Evolutionary conservation across 2,797 vertebrate genomes (phyloP).

Genomic region (Odontamblyopus rebecca): DNA sequence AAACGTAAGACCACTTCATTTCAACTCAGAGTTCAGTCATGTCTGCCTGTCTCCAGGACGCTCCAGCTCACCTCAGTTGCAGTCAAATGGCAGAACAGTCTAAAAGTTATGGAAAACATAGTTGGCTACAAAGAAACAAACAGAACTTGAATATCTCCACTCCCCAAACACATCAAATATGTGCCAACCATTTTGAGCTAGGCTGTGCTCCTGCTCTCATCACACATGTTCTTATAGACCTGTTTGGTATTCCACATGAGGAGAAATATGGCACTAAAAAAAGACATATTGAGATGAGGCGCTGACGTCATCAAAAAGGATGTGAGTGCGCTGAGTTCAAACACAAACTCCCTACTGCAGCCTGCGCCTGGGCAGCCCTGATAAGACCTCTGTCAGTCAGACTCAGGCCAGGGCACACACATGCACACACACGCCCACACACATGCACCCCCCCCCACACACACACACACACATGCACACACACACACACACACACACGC

Average conservation of each 20-base stretch:
- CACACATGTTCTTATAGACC: background rate
- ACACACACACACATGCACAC: background rate
- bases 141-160: background rate
- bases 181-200: background rate
- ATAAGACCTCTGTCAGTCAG: background rate
- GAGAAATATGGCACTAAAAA: background rate
- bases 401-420: conserved; percentile 6
- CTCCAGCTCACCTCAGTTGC: background rate
- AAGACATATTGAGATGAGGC: background rate
- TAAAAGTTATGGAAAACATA: background rate
- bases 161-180: background rate
- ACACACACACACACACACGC: background rate
- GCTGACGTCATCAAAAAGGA: conserved; percentile 1
- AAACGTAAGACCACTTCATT: no score
- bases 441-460: no score
- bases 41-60: no score
- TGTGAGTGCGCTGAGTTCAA: conserved; percentile 2
- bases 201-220: background rate
- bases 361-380: background rate
- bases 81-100: background rate
- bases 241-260: conserved; percentile 1
- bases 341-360: background rate
- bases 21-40: background rate
- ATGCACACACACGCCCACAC: background rate
- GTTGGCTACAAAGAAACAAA: background rate